A percentile compares a stretch with the other conserved stretches of the same genome.
phyloP scores from a whole-genome alignment of 2,888 invertebrate species.

The Himalopsyche tibetana region DNA sequence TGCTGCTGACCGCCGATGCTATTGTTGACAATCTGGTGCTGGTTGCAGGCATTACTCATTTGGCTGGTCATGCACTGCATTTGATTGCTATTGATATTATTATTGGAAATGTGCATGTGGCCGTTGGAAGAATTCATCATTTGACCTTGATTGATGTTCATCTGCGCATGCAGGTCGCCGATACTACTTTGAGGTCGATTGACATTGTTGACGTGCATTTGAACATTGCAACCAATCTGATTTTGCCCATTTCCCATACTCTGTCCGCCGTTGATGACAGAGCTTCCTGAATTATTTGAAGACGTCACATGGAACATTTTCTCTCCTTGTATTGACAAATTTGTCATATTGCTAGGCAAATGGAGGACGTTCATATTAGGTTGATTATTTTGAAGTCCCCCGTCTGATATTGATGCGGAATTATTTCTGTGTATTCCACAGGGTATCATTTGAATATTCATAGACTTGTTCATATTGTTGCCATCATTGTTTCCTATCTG shows the following conservation, averaged over 20 bases:
- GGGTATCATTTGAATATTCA: conserved; percentile 39
- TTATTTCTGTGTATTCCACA: conserved; percentile 59
- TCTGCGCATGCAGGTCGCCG: conserved; percentile 67
- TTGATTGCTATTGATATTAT: conserved; percentile 62
- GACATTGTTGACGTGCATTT: conserved; percentile 70
- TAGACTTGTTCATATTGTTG: conserved; percentile 55
- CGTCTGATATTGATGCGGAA: conserved; percentile 48
- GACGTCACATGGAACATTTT: conserved; percentile 63
- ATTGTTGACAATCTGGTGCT: conserved; percentile 56
- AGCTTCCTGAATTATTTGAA: conserved; percentile 48
- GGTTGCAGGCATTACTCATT: conserved; percentile 61
- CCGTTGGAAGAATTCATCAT: conserved; percentile 61
- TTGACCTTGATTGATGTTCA: conserved; percentile 67
- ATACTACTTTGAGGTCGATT: conserved; percentile 65
- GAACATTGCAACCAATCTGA: conserved; percentile 72
- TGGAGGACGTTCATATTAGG: conserved; percentile 59
- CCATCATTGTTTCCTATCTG: conserved; percentile 46
- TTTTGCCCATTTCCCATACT: conserved; percentile 72
- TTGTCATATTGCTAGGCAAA: conserved; percentile 63
- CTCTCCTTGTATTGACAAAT: conserved; percentile 62
- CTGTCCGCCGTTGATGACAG: conserved; percentile 69
- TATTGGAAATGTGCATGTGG: conserved; percentile 60
- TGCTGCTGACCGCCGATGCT: conserved; percentile 61
- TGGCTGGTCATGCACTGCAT: conserved; percentile 58
- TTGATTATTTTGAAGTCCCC: conserved; percentile 41